phyloP scores from a whole-genome alignment of 2,888 invertebrate species.

The Stomorhina lunata region DNA sequence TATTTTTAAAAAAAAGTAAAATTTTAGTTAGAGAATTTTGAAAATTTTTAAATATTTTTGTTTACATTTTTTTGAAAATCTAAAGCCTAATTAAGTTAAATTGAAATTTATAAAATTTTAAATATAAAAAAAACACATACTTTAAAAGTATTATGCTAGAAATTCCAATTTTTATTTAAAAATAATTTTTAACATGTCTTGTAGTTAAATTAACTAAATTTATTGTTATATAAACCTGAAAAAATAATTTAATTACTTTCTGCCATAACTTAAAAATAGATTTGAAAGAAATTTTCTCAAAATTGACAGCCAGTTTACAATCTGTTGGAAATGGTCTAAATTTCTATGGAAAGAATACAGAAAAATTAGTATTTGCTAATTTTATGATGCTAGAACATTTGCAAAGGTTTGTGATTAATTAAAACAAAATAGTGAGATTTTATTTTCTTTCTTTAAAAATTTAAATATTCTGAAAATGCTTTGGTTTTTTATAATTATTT shows the following conservation, averaged over 20 bases:
- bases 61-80: slow-evolving; percentile 15
- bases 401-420: not conserved
- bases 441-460: slow-evolving; percentile 27
- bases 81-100: slow-evolving; percentile 39
- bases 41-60: slow-evolving; percentile 26
- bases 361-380: too few species aligned
- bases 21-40: too few species aligned
- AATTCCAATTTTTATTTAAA: slow-evolving; percentile 67
- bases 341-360: slow-evolving; percentile 23
- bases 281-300: not conserved
- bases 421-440: slow-evolving; percentile 41
- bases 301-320: not conserved
- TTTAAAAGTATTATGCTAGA: slow-evolving; percentile 70
- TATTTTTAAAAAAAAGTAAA: slow-evolving; percentile 37
- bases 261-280: slow-evolving; percentile 46
- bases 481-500: slow-evolving; percentile 5
- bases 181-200: slow-evolving; percentile 66
- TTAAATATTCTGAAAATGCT: slow-evolving; percentile 66
- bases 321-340: slow-evolving; percentile 43
- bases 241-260: slow-evolving; percentile 37
- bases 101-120: slow-evolving; percentile 55
- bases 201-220: slow-evolving; percentile 68
- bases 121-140: slow-evolving; percentile 30
- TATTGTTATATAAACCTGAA: slow-evolving; percentile 52
- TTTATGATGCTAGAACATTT: too few species aligned